Evolutionary conservation across 2,888 invertebrate genomes (phyloP).

Genomic region (Zaprionus obscuricornis): DNA sequence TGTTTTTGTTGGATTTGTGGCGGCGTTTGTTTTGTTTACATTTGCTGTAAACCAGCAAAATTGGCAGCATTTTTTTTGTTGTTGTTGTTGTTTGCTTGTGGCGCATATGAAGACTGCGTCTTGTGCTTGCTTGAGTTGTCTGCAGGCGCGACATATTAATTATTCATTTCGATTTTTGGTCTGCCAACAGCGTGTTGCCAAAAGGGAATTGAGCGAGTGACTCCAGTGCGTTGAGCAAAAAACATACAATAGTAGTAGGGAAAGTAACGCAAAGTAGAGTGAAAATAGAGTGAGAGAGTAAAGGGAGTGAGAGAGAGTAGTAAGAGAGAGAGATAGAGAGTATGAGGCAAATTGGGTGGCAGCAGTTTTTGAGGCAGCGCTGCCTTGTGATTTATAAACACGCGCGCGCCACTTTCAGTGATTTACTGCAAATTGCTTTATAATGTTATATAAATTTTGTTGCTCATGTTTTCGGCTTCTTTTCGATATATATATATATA

Average conservation of each 20-base stretch:
- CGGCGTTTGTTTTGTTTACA: conserved; percentile 51
- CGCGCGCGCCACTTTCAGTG: conserved; percentile 68
- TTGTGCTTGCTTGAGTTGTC: conserved; percentile 49
- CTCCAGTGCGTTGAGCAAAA: no score
- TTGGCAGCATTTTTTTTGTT: conserved; percentile 29
- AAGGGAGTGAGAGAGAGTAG: background rate
- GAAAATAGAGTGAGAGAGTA: conserved; percentile 6
- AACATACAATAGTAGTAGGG: no score
- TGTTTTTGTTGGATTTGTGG: no score
- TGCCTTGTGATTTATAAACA: conserved; percentile 74
- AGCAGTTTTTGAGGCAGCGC: conserved; percentile 20
- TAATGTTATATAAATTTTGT: conserved; percentile 73
- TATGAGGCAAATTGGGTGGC: conserved; percentile 10
- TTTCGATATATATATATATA: background rate
- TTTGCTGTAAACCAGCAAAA: conserved; percentile 41
- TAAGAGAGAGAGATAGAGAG: conserved; percentile 17
- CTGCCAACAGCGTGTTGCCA: conserved; percentile 48
- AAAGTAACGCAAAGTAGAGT: background rate
- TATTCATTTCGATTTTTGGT: conserved; percentile 74
- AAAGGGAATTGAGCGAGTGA: background rate
- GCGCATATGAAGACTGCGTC: conserved; percentile 24
- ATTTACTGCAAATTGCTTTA: conserved; percentile 79
- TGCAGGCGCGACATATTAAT: conserved; percentile 76
- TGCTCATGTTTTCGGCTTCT: conserved; percentile 34
- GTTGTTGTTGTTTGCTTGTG: conserved; percentile 22